Evolutionary conservation across 2,113 vertebrate genomes (phyloP), one percentile per base, ranked within the genome.

Genomic region (Chaetura pelagica): DNA sequence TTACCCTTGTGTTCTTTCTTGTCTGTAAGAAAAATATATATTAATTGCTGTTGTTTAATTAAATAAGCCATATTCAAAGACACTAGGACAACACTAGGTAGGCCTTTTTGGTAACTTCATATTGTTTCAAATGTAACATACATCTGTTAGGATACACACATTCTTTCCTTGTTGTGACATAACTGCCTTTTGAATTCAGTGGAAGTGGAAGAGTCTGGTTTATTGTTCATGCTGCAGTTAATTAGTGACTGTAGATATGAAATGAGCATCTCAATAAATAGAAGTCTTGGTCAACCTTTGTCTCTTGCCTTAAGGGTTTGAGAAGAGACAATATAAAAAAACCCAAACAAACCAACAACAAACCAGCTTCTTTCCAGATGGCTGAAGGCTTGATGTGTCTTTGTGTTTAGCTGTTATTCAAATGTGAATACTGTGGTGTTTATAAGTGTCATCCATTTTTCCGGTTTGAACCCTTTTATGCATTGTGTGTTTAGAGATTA

Each of bases 341-440:
- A 48, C 9, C 38, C 38, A 38, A 38, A 38, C 38, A 38, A 38
- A 38, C 7, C 7, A 38, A 42, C 40, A 42, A 42, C 97, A 98
- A 76, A 83, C 52, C 82, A 94, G 94, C 96, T 92, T 96, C 94
- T 97, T 98, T 98, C 96, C 98, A 98, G 97, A 97, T 98, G 97
- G 97, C 97, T 98, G 96, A 94, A 67, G 98, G 96, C 96, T 96
- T 97, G 95, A 97, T 97, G 96, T 92, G 95, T 96, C 97, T 98
- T 98, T 98, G 97, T 98, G 96, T 97, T 97, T 96, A 96, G 95
- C 98, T 98, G 97, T 97, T 97, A 98, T 96, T 98, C 97, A 98
- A 14, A 95, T 92, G 89, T 97, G 97, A 98, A 98, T 98, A 93
- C 97, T 96, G 78, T 95, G 82, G 84, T 98, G 97, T 98, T 98